Percentiles rank a stretch among this genome's conserved stretches.
These are phyloP conservation scores for Pelvicachromis taeniatus DNA, from an alignment of 2,113 vertebrate species.

Conservation along the genomic window DNA sequence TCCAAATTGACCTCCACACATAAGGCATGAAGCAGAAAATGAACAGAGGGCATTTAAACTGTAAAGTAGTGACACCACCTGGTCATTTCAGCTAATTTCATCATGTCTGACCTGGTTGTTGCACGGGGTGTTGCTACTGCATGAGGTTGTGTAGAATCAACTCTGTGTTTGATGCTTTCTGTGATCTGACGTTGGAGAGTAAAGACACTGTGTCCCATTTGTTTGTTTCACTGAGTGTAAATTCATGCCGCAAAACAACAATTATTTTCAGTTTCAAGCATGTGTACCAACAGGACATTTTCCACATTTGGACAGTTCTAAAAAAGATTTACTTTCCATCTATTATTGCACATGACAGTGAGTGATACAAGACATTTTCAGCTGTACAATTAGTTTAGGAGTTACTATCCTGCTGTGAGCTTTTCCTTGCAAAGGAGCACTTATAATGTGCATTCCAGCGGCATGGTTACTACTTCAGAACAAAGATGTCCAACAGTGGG, in stretches of 20 bases:
- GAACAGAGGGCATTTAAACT: background rate
- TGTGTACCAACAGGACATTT: background rate
- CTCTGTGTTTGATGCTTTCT: background rate
- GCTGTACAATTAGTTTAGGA: background rate
- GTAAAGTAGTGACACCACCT: slow-evolving; percentile 36
- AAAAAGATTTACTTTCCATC: background rate
- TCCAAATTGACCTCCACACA: background rate
- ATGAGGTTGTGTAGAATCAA: background rate
- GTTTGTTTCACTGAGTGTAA: background rate
- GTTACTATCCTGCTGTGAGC: background rate
- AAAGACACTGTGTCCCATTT: background rate
- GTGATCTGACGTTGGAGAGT: background rate
- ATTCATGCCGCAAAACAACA: background rate
- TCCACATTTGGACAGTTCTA: background rate
- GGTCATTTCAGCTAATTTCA: background rate
- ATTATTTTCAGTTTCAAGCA: background rate
- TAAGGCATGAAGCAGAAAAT: background rate
- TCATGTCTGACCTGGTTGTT: background rate
- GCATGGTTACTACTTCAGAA: background rate
- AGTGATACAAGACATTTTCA: background rate
- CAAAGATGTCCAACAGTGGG: background rate
- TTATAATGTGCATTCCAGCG: background rate
- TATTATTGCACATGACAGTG: background rate
- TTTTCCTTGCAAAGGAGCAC: background rate
- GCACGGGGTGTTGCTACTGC: background rate